These are phyloP conservation scores for Adela reaumurella DNA, from an alignment of 2,888 invertebrate species.

Conservation along the genomic window DNA sequence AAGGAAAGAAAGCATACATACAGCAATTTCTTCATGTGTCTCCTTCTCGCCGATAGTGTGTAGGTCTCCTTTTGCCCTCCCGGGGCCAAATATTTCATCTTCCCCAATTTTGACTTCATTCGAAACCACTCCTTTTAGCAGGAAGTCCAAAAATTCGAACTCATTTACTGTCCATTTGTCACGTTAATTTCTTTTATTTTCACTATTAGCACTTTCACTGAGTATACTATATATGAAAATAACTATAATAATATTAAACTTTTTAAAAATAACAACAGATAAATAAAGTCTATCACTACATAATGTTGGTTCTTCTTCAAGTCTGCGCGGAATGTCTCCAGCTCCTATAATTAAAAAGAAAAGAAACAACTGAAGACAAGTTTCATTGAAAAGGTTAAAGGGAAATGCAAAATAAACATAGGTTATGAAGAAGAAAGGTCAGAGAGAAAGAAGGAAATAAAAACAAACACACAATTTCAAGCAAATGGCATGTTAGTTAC, in stretches of 20 bases:
- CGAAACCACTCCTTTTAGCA: slow-evolving; percentile 20
- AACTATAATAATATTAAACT: neutral
- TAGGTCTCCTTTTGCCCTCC: slow-evolving; percentile 58
- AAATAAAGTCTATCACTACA: neutral
- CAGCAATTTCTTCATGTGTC: slow-evolving; percentile 65
- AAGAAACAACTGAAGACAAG: neutral
- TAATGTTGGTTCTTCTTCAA: neutral
- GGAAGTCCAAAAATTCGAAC: too few species aligned
- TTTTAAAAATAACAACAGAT: neutral
- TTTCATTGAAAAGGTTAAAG: neutral
- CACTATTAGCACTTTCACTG: neutral
- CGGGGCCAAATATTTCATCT: slow-evolving; percentile 62
- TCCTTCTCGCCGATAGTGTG: slow-evolving; percentile 57
- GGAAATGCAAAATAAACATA: neutral
- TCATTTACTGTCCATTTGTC: too few species aligned
- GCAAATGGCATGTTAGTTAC: too few species aligned
- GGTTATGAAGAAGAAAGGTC: neutral
- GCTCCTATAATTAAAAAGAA: neutral
- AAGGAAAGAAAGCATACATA: slow-evolving; percentile 36
- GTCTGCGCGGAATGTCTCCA: neutral
- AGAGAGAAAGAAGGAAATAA: too few species aligned
- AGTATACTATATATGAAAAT: neutral
- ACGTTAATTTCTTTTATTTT: too few species aligned
- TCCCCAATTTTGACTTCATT: slow-evolving; percentile 51
- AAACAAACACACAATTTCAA: too few species aligned